Evolutionary conservation across 2,888 invertebrate species (phyloP).

Genomic region (Mythimna ferrago): DNA sequence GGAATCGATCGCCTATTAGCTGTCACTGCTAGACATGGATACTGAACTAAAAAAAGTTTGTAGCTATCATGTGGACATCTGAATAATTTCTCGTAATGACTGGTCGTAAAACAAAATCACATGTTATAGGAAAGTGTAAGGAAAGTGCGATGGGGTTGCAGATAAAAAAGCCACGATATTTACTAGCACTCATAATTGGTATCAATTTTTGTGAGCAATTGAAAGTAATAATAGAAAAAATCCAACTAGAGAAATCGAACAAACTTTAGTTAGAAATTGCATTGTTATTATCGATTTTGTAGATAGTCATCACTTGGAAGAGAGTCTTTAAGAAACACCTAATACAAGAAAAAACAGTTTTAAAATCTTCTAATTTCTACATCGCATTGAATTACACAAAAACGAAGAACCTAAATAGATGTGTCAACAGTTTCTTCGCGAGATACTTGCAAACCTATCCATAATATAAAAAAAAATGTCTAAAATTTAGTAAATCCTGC

Average conservation of each 20-base stretch:
- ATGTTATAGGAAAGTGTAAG: slow-evolving; percentile 70
- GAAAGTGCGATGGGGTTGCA: slow-evolving; percentile 65
- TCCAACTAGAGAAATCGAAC: not conserved
- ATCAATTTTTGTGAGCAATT: slow-evolving; percentile 37
- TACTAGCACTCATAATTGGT: slow-evolving; percentile 32
- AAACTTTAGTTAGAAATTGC: not conserved
- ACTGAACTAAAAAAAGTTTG: slow-evolving; percentile 55
- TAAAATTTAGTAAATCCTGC: too few species aligned
- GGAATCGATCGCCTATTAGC: slow-evolving; percentile 75
- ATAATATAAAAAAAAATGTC: too few species aligned
- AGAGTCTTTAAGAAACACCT: too few species aligned
- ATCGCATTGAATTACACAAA: too few species aligned
- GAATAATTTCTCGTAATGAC: slow-evolving; percentile 73
- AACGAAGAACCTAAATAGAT: too few species aligned
- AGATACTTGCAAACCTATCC: too few species aligned
- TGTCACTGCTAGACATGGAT: slow-evolving; percentile 61
- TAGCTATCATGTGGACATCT: slow-evolving; percentile 57
- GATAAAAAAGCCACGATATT: slow-evolving; percentile 61
- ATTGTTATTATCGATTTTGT: not conserved
- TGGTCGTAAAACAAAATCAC: slow-evolving; percentile 70
- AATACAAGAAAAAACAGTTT: too few species aligned
- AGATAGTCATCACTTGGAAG: not conserved
- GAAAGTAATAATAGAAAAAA: slow-evolving; percentile 29
- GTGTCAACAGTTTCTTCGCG: too few species aligned
- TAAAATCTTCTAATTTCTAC: too few species aligned